Percentiles rank a stretch among this genome's conserved stretches.
Conservation (phyloP, 2,113 vertebrate genomes). For the Xiphorhynchus elegans region DNA sequence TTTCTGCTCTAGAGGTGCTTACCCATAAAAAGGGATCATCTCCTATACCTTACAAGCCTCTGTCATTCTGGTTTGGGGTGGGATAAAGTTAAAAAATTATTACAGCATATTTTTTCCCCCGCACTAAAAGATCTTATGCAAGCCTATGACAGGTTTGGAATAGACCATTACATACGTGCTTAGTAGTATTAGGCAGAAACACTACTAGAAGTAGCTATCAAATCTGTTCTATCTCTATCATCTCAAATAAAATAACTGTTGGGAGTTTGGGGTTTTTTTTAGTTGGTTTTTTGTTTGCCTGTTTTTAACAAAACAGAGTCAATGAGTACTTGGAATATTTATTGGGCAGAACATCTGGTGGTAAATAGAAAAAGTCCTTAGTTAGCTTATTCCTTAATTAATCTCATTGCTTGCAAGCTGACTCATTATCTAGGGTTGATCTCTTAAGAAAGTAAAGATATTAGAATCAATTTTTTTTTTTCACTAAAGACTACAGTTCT, state of each 20-base stretch:
- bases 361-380: not conserved
- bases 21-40: not conserved
- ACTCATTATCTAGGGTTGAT: not conserved
- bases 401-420: not conserved
- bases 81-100: not conserved
- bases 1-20: not conserved
- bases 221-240: not conserved
- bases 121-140: not conserved
- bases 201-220: not conserved
- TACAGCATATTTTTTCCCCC: not conserved
- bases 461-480: not conserved
- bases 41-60: not conserved
- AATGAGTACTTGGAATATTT: not conserved
- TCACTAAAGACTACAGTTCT: not conserved
- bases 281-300: not conserved
- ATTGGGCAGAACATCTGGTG: not conserved
- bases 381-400: not conserved
- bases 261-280: not conserved
- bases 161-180: accelerated
- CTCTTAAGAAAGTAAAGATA: not conserved
- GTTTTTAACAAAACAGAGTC: not conserved
- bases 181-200: not conserved
- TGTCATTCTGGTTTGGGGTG: not conserved
- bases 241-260: not conserved
- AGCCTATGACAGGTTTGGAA: not conserved